Base-by-base conservation (phyloP, 2,797 vertebrate genomes). In the Jordanella pulchra region DNA sequence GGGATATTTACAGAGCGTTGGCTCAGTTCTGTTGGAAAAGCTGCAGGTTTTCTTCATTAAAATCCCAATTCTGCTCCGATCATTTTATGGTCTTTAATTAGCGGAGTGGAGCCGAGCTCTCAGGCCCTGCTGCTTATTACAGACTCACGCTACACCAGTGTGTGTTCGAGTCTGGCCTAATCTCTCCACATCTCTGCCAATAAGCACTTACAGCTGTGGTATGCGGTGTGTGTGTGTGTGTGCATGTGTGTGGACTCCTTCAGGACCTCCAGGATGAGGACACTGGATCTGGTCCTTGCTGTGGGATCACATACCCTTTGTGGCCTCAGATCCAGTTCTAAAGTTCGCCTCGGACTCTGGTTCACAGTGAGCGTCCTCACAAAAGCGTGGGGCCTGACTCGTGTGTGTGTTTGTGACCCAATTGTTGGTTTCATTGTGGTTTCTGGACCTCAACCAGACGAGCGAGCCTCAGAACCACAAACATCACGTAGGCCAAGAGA, bases 31-130 rank as follows among this genome's bases (percentile, higher is more conserved):
- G 30, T 35, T 18, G 3, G 56, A 10, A 21, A 67, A 76, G 69
- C 77, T 35, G 72, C 82, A 81, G 61, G 64, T 80, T 81, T 66
- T 71, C 10, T 75, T 85, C 69, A 81, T 85, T 78, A 78, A 39
- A 67, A 60, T 82, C 70, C 18, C 47, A 72, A 66, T 69, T 70
- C 61, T 47, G 53, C 65, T 76, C 58, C 3, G 44, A 63, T 76
- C 5, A 3, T 61, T 84, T 73, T 65, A 71, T 53, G 77, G 81
- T 23, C 85, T 87, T 65, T 89, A 85, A 89, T 89, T 84, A 85
- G 77, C 71, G 60, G 58, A 30, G n/a, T 66, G 72, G 76, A 45
- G 54, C n/a, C 45, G 69, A 78, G 58, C 64, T 77, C 74, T 69
- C 73, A 51, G 70, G 44, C 65, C 72, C 73, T 25, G 65, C 74